phyloP scores from a whole-genome alignment of 2,113 vertebrate species.

The Capreolus pygargus region DNA sequence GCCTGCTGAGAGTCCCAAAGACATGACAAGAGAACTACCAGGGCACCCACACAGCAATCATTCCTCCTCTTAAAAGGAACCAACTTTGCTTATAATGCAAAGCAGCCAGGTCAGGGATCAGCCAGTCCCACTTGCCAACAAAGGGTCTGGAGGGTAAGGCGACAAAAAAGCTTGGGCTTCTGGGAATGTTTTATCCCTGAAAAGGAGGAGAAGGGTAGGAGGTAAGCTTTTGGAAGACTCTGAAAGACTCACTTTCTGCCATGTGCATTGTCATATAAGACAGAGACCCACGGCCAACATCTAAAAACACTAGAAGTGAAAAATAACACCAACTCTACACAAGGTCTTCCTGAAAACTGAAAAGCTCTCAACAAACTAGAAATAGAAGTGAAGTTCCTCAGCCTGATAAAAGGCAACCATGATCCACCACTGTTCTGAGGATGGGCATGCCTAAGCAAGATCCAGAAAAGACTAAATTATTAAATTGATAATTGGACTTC shows the following conservation, averaged over 20 bases:
- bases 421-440: not conserved
- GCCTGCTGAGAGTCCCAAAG: not conserved
- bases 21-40: not conserved
- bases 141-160: not conserved
- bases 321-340: not conserved
- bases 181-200: not conserved
- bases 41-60: too few relatives aligned
- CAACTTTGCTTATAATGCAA: not conserved
- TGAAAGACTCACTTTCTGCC: not conserved
- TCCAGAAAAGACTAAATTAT: not conserved
- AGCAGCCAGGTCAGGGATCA: not conserved
- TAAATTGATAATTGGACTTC: not conserved
- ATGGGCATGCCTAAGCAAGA: not conserved
- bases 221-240: not conserved
- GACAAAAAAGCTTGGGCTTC: not conserved
- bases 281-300: not conserved
- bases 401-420: not conserved
- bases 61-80: not conserved
- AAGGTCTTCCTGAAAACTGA: not conserved
- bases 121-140: not conserved
- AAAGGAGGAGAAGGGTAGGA: not conserved
- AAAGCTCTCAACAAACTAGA: not conserved
- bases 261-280: not conserved
- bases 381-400: not conserved
- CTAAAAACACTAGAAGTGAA: not conserved